Conservation (phyloP, 2,113 vertebrate species). For the Varanus salvator region DNA sequence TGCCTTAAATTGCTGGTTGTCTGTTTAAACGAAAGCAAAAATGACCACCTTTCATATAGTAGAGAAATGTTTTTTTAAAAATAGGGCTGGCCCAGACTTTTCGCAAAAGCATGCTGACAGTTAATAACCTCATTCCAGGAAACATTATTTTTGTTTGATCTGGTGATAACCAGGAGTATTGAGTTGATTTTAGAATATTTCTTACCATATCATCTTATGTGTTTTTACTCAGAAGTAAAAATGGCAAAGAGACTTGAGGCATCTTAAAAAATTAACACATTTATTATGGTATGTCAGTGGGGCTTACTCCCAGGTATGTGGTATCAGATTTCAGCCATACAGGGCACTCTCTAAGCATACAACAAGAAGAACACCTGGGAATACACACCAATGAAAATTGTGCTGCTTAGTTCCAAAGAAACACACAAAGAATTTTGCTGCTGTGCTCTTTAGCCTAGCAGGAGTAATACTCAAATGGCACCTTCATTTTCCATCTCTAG, state of each 20-base stretch:
- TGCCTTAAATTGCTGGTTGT: too few relatives aligned
- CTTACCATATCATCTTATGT: not conserved
- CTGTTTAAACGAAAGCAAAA: too few relatives aligned
- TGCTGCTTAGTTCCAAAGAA: not conserved
- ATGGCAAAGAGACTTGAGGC: not conserved
- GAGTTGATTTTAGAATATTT: not conserved
- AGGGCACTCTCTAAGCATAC: not conserved
- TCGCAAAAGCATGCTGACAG: accelerated
- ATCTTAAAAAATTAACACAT: not conserved
- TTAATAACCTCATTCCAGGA: not conserved
- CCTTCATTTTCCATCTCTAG: not conserved
- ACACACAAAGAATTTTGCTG: not conserved
- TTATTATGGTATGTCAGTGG: too few relatives aligned
- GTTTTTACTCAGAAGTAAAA: not conserved
- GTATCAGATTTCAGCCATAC: too few relatives aligned
- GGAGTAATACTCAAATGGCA: not conserved
- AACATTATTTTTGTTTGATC: not conserved
- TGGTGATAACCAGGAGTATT: not conserved
- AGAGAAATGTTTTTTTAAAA: not conserved
- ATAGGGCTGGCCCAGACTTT: not conserved
- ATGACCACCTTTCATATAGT: too few relatives aligned
- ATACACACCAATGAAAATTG: not conserved
- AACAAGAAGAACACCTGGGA: not conserved
- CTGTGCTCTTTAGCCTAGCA: not conserved
- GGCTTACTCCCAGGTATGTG: too few relatives aligned